Evolutionary conservation across 2,888 invertebrate species (phyloP), one percentile per base, ranked within the genome.

Genomic region (Byasa hedistus): DNA sequence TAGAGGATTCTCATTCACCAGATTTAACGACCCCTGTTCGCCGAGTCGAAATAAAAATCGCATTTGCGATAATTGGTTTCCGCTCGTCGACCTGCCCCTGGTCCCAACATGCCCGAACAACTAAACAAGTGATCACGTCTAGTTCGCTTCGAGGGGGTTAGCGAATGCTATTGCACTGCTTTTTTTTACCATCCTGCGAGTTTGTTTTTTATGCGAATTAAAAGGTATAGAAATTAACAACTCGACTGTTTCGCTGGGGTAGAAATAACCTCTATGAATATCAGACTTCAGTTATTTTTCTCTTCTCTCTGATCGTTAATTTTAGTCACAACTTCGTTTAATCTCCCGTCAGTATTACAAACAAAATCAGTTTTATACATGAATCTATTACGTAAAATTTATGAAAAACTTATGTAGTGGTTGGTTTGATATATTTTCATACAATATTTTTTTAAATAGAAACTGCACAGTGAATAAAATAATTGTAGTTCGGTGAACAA

Each of bases 31-130:
- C 70, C 76, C 75, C 68, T 71, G 75, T 70, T 71, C 75, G 71
- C 60, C 70, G 72, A 75, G 74, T 73, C 75, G 79, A 79, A 83
- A 85, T 85, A 86, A 87, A 87, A 87, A 82, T 83, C 83, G 77
- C 83, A 82, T 88, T 85, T 80, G 75, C 79, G 73, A 77, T 86
- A 85, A 87, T 86, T 85, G 86, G 80, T 82, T 85, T 81, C 75
- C 73, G 74, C 69, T 75, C 72, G 74, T 66, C 73, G 73, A 70
- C 60, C 60, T 60, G 57, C 66, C 66, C 64, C 32, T 63, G 62
- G 64, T 44, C 66, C 63, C 56, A 51, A 69, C 69, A 70, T 68
- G 70, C 70, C 44, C 60, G 59, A 68, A 66, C 65, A 61, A 64
- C 23, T 66, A 62, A 58, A 58, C 39, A 57, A 66, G 61, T 61